Evolutionary conservation across 2,797 vertebrate genomes (phyloP), one percentile per base, ranked within the genome.

Genomic region (Dermochelys coriacea): DNA sequence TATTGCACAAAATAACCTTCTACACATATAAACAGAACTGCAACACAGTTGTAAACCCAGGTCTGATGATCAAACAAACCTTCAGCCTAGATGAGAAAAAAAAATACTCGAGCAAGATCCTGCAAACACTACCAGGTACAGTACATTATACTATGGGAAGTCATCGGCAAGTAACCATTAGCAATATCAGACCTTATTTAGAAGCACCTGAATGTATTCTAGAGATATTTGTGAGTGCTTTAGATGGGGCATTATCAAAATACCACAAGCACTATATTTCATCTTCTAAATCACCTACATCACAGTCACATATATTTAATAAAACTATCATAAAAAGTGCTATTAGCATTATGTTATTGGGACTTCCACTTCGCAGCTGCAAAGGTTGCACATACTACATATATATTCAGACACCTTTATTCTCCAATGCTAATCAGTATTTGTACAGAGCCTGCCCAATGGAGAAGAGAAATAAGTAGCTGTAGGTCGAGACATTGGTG

Each of bases 371-470:
- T 79, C 37, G 82, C 0, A 91, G 41, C 41, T 64, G 82, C 1
- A 5, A 78, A 78, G 57, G 25, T 5, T 77, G 74, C 45, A 49
- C 37, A 16, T 71, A 71, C 19, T 37, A 37, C 9, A 19, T 64
- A 64, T 64, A 64, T n/a, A n/a, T 9, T n/a, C n/a, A 9, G 57
- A 9, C 34, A n/a, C 64, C 19, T 71, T 41, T 71, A 71, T 85
- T 90, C 81, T 80, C 64, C 92, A 82, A 84, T 1, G 1, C 0
- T 86, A 83, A 34, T n/a, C 74, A 89, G 6, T 93, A 81, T 86
- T 94, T 86, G 84, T 80, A 84, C 5, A 77, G 77, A 96, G 71
- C 47, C 86, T 93, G 79, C 79, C 68, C 88, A 82, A 88, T 23
- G n/a, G 75, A 49, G 93, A 16, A 86, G 64, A 41, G 15, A 94